phyloP scores from a whole-genome alignment of 2,113 vertebrate species.

The Elachura formosa region DNA sequence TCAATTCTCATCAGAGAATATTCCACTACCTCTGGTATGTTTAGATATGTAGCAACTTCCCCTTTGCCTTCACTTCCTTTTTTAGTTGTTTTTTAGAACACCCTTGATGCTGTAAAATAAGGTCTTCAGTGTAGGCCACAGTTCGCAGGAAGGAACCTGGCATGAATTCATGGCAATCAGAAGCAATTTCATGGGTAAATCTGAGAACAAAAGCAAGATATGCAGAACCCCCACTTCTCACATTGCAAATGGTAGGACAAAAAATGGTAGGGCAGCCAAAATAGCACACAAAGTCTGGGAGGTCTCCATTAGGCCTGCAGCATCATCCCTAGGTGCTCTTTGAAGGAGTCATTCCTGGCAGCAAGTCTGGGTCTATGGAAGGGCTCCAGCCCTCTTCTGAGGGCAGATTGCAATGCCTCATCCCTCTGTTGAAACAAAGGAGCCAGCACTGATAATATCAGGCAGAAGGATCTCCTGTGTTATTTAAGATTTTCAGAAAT shows the following conservation, averaged over 20 bases:
- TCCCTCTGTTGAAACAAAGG: background rate
- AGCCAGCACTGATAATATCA: background rate
- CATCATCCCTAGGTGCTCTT: background rate
- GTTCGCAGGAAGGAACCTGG: background rate
- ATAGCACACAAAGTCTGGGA: background rate
- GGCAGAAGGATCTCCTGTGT: background rate
- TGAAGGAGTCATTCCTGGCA: background rate
- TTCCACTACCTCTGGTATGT: background rate
- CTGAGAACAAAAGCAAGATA: background rate
- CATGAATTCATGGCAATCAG: background rate
- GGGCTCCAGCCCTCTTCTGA: background rate
- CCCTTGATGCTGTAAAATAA: background rate
- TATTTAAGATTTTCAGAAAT: background rate
- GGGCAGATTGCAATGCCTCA: rapidly evolving
- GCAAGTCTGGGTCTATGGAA: background rate
- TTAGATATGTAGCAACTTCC: background rate
- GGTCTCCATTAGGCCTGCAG: background rate
- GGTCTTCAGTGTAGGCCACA: background rate
- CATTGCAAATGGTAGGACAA: background rate
- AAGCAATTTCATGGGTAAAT: background rate
- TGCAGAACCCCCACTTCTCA: background rate
- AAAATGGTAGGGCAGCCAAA: background rate
- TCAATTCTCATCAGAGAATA: background rate
- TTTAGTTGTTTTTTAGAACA: background rate
- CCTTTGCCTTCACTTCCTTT: background rate